These are phyloP conservation scores for Lutjanus argentimaculatus DNA, from an alignment of 2,797 vertebrate species.

Conservation along the genomic window DNA sequence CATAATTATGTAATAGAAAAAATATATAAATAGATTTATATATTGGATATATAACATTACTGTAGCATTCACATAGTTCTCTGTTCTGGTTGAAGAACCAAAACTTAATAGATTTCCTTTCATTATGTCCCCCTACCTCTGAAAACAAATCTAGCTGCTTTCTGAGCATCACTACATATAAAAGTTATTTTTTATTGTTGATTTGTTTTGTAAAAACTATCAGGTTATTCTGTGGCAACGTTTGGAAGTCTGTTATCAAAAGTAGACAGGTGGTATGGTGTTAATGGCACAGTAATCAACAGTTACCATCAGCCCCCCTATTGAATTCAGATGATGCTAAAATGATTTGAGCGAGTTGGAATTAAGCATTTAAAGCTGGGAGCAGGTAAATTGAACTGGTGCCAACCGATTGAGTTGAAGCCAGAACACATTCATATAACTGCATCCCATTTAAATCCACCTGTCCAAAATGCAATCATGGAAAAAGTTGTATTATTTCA, in stretches of 20 bases:
- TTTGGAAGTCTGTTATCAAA: background rate
- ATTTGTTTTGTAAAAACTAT: background rate
- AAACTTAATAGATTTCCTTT: background rate
- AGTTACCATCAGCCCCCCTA: constrained; percentile 5
- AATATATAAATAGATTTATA: background rate
- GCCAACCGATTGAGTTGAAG: constrained; percentile 44
- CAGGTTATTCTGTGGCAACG: background rate
- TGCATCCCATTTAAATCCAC: constrained; percentile 38
- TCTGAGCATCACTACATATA: background rate
- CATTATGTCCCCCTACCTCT: background rate
- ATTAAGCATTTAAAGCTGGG: constrained; percentile 48
- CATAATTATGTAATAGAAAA: background rate
- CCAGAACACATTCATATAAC: constrained; percentile 28
- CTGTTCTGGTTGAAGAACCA: background rate
- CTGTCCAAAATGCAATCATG: constrained; percentile 35
- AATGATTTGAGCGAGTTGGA: constrained; percentile 51
- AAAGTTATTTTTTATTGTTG: background rate
- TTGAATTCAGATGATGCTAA: constrained; percentile 35
- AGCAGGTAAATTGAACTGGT: constrained; percentile 33
- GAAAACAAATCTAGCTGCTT: background rate
- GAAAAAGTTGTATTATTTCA: constrained; percentile 21
- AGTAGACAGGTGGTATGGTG: background rate
- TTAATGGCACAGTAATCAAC: constrained; percentile 11
- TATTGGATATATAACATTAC: background rate
- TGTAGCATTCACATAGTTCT: background rate